Base-by-base conservation (phyloP, 2,797 vertebrate species). In the Eulemur rubriventer region DNA sequence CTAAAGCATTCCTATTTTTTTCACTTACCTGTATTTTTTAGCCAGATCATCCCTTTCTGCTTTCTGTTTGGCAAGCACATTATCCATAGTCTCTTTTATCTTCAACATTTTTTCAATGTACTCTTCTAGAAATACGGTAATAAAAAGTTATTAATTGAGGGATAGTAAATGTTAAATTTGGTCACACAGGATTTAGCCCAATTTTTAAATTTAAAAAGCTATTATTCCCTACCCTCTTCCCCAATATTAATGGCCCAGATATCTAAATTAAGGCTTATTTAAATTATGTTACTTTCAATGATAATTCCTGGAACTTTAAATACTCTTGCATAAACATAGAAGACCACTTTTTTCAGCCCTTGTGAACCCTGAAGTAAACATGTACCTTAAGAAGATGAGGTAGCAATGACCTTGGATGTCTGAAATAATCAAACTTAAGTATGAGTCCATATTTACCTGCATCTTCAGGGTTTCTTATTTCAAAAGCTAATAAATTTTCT, bases 21-120 rank as follows among this genome's bases (percentile, higher is more conserved):
- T 35, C 73, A 96, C 98, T 98, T 95, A 99, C 99, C 98, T 97
- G 97, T 98, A 99, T 96, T 98, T 99, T 96, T 98, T 98, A 97
- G 98, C 97, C 85, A 99, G 97, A 6, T 95, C 88, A 95, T 99
- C 98, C 59, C 98, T 99, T 98, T 99, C 98, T 35, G 96, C 95
- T 82, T 98, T 99, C 95, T 99, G 99, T 76, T 98, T 98, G 91
- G 87, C 52, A 95, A 99, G 98, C 76, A 98, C 94, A 80, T 98
- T 94, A 91, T 97, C 98, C 98, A 99, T 97, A 88, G 97, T 50
- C 41, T 82, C 96, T 95, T 99, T 98, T 94, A 99, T 98, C 46
- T 99, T 94, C 92, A 92, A 97, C 46, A 99, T 98, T 86, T 97
- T 98, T 92, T 96, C 92, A 63, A 95, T 94, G 94, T 98, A 99